Base-by-base conservation (phyloP, 1,140 invertebrate genomes). In the Trichoplusia ni region DNA sequence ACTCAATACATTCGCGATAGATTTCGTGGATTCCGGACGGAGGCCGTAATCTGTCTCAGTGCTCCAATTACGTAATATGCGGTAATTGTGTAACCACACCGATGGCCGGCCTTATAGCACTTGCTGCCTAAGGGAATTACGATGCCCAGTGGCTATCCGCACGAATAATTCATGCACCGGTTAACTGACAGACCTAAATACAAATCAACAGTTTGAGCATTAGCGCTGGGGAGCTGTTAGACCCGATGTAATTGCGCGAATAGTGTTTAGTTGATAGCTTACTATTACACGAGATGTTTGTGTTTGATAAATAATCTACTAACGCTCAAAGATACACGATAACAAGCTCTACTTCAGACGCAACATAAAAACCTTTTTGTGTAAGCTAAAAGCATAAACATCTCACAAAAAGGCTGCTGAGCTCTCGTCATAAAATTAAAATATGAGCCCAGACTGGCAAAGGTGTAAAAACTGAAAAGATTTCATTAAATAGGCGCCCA, bases 31-130 rank as follows among this genome's bases (percentile, higher is more conserved):
- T 19, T 19, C 7, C 38, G 7, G 11, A 18, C 14, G 18, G 14
- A 40, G 18, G 7, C 18, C 54, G 18, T 71, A 69, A 75, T 70
- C 56, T 66, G 42, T 7, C 64, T 62, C 49, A 40, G 60, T 59
- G 62, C 76, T 78, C 74, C 74, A 81, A 81, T 84, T 82, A 74
- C 70, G 70, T 77, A 81, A 81, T 77, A 77, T 77, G 69, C 67
- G 66, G 67, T 70, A 73, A 78, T 72, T 74, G 68, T 67, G 65
- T 63, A 73, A 75, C 79, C 71, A 61, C 76, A 71, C 44, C 47
- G 64, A 58, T 51, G 65, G 53, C 47, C 5, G 67, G 59, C 67
- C 72, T 77, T 74, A 73, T 64, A 66, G 47, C 67, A 70, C 61
- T 72, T 63, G 46, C 46, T 68, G 68, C 38, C 37, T 71, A 73